A percentile compares a stretch with the other conserved stretches of the same genome.
These are phyloP conservation scores for Drosophila parvula DNA, from an alignment of 1,140 invertebrate genomes.

Conservation along the genomic window DNA sequence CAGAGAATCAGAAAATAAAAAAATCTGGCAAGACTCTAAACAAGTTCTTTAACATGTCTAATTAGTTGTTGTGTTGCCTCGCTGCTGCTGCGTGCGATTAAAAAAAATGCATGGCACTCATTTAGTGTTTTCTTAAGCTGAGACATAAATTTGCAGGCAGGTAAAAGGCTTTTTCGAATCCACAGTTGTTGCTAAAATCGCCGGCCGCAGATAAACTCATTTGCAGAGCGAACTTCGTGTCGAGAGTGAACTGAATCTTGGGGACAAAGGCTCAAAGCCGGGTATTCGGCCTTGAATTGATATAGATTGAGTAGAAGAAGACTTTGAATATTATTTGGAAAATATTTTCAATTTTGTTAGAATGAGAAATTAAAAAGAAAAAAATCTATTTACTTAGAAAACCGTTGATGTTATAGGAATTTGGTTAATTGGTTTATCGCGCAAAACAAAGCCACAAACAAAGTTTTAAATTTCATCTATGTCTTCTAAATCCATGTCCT, in stretches of 20 bases:
- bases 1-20: conserved; percentile 31
- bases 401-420: too few species aligned
- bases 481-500: not conserved
- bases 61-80: conserved; percentile 73
- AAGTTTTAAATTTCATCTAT: too few species aligned
- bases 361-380: too few species aligned
- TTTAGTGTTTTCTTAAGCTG: conserved; percentile 81
- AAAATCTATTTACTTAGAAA: too few species aligned
- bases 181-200: conserved; percentile 29
- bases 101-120: conserved; percentile 81
- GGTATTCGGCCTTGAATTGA: conserved; percentile 1
- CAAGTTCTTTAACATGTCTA: conserved; percentile 83
- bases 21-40: conserved; percentile 53
- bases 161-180: conserved; percentile 59
- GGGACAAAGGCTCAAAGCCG: conserved; percentile 1
- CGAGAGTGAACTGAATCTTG: conserved; percentile 2
- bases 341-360: too few species aligned
- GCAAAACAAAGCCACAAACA: too few species aligned
- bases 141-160: conserved; percentile 79
- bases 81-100: conserved; percentile 71
- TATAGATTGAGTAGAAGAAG: not conserved
- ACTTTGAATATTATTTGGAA: too few species aligned
- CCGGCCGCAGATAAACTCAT: conserved; percentile 44
- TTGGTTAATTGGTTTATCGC: not conserved
- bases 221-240: conserved; percentile 18